Percentiles rank a stretch among this genome's conserved stretches.
Evolutionary conservation across 2,797 vertebrate species (phyloP).

Genomic region (Rhinichthys osculus): DNA sequence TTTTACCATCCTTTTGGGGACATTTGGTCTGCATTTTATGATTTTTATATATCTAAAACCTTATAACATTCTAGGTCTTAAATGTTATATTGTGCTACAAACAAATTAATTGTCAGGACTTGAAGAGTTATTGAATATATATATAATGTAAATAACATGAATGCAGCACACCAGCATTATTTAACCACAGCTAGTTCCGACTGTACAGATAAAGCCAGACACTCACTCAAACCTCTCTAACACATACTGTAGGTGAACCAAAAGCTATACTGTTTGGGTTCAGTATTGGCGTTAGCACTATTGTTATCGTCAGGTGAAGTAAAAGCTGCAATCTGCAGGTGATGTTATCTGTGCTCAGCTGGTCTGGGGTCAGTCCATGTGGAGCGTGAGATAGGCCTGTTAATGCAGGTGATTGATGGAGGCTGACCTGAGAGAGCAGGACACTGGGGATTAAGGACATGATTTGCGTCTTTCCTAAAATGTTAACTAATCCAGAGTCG

Average conservation of each 20-base stretch:
- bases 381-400: constrained; percentile 71
- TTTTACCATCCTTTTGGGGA: too few relatives aligned
- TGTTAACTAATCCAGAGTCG: constrained; percentile 15
- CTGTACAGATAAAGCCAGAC: not conserved
- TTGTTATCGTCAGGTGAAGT: constrained; percentile 51
- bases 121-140: not conserved
- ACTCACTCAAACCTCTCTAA: constrained; percentile 46
- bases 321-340: constrained; percentile 69
- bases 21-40: too few relatives aligned
- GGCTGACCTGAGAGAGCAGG: constrained; percentile 53
- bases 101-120: not conserved
- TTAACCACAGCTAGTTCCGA: not conserved
- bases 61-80: not conserved
- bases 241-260: constrained; percentile 57
- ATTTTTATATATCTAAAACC: too few relatives aligned
- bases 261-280: constrained; percentile 61
- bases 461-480: constrained; percentile 63
- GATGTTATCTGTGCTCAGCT: constrained; percentile 76
- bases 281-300: not conserved
- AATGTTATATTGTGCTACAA: not conserved
- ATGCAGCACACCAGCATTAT: not conserved
- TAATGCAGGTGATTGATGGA: constrained; percentile 81
- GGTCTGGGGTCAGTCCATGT: constrained; percentile 75
- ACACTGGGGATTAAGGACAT: constrained; percentile 71
- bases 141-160: too few relatives aligned